Base-by-base conservation (phyloP, 2,888 invertebrate species). In the Axea sp. region DNA sequence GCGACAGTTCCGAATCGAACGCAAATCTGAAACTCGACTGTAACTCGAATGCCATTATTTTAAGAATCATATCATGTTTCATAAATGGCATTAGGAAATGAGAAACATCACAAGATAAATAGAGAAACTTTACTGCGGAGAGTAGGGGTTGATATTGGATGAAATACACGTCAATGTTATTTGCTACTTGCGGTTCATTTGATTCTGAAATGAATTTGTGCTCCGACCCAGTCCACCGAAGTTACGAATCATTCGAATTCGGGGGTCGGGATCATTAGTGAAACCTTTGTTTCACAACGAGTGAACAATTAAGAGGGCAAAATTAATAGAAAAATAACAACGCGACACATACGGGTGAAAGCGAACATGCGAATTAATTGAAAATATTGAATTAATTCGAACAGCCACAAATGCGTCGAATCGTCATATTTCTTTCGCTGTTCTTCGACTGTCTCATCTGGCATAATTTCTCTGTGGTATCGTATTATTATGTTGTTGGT, bases 21-120 rank as follows among this genome's bases (percentile, higher is more conserved):
- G n/a, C n/a, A n/a, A n/a, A n/a, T n/a, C n/a, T n/a, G n/a, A n/a
- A n/a, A n/a, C n/a, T 6, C 26, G 5, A 19, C 5, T 19, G 2
- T 19, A 2, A 2, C 5, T 53, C 17, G 30, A 19, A 39, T 57
- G 41, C 31, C 3, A 43, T 43, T 14, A 57, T 33, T 43, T 57
- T 14, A 8, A 15, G 7, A 43, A 24, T 43, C 9, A 43, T 26
- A 17, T 57, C 57, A 57, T 45, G 17, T 35, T 22, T 11, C 12
- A 14, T 24, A 35, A 35, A 45, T 26, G 33, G 45, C 11, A 24
- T 33, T 26, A 7, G 43, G 26, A 45, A 45, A 59, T 33, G 59
- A 45, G 59, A 59, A 43, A 35, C 59, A 45, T 24, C 31, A 28
- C 19, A 57, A 57, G 59, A 26, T 35, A 45, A 59, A 59, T 35